Evolutionary conservation across 30 jellyfish, hydroid and myxozoan species (phyloP).

Genomic region (Clytia hemisphaerica): DNA sequence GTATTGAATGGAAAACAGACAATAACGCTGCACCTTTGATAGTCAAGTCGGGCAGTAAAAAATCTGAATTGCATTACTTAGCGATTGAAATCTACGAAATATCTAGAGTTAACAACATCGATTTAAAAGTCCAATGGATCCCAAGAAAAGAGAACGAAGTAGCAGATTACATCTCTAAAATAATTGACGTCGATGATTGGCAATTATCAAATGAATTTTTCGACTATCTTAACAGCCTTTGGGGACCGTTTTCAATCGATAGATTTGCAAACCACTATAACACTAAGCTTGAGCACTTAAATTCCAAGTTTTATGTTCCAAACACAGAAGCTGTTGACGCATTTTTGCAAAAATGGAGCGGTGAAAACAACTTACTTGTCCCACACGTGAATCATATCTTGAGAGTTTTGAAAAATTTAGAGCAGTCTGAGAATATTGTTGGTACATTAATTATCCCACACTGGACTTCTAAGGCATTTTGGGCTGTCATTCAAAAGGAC

Average conservation of each 20-base stretch:
- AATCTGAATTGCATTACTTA: no score
- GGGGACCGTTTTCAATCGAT: constrained; percentile 45
- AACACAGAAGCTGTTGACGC: constrained; percentile 25
- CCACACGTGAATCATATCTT: constrained; percentile 10
- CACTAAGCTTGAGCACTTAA: constrained; percentile 17
- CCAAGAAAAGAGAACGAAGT: constrained; percentile 10
- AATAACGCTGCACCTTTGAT: no score
- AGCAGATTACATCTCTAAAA: constrained; percentile 13
- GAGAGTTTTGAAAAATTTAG: constrained; percentile 6
- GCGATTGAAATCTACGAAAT: no score
- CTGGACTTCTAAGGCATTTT: no score
- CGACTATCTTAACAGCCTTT: not conserved
- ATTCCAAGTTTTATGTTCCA: constrained; percentile 25
- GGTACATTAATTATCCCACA: constrained; percentile 14
- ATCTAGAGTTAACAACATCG: not conserved
- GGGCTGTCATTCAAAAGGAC: no score
- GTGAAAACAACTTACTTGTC: constrained; percentile 23
- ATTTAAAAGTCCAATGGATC: constrained; percentile 22
- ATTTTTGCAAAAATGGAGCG: constrained; percentile 1
- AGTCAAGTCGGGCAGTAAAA: no score
- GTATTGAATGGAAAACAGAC: no score
- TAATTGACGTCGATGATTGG: constrained; percentile 23
- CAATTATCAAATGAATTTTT: constrained; percentile 3
- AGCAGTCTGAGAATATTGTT: not conserved
- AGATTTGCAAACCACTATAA: constrained; percentile 26